These are phyloP conservation scores for Eulacestoma nigropectus DNA, from an alignment of 2,113 vertebrate species.

Conservation along the genomic window DNA sequence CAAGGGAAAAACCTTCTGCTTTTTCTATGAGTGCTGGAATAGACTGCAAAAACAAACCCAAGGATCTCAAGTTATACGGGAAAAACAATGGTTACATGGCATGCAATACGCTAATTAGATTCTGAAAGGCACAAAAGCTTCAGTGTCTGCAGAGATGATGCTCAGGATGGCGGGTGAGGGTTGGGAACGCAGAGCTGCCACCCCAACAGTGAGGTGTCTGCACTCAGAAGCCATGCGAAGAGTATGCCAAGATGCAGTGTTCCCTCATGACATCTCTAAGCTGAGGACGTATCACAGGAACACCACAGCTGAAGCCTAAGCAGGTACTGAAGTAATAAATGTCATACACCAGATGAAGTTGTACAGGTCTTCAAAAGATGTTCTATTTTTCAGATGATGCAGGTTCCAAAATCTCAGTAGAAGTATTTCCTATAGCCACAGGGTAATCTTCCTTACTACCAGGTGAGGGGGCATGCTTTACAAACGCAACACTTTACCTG, in stretches of 20 bases:
- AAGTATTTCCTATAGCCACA: not conserved
- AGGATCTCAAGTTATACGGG: not conserved
- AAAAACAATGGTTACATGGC: not conserved
- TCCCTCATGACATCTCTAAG: not conserved
- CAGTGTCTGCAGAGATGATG: not conserved
- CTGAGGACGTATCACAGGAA: not conserved
- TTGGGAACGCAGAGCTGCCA: not conserved
- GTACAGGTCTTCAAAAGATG: not conserved
- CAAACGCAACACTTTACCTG: not conserved
- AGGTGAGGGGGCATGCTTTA: not conserved
- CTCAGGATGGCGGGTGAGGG: not conserved
- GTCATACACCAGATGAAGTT: not conserved
- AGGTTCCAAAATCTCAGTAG: not conserved
- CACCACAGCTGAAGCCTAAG: not conserved
- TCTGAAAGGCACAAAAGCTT: not conserved
- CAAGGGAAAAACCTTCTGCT: conserved; percentile 81
- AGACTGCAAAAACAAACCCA: conserved; percentile 69
- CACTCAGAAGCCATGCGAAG: not conserved
- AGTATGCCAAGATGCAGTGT: not conserved
- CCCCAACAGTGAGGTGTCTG: not conserved
- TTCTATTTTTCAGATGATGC: not conserved
- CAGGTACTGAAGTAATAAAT: not conserved
- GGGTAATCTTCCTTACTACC: not conserved
- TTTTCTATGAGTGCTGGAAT: conserved; percentile 78
- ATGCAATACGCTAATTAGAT: not conserved